A percentile compares a stretch with the other conserved stretches of the same genome.
These are phyloP conservation scores for Drosophila yooni DNA, from an alignment of 2,888 invertebrate species.

Conservation along the genomic window DNA sequence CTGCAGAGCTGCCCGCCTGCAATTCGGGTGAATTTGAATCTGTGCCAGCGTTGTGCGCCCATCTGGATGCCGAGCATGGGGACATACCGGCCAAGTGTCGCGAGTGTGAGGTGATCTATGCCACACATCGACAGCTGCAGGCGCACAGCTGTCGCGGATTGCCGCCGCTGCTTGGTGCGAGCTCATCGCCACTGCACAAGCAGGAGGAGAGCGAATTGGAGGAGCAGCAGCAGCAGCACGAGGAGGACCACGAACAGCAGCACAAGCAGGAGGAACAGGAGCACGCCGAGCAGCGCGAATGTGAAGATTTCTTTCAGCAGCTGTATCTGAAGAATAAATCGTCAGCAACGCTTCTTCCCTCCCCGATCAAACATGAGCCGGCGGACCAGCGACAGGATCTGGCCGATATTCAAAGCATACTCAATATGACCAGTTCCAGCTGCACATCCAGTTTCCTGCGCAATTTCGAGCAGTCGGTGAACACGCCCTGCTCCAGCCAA, in stretches of 20 bases:
- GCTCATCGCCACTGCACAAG: slow-evolving; percentile 61
- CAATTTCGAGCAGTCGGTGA: slow-evolving; percentile 86
- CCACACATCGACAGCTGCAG: slow-evolving; percentile 90
- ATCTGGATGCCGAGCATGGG: slow-evolving; percentile 89
- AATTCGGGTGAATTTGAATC: slow-evolving; percentile 87
- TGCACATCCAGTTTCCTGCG: slow-evolving; percentile 88
- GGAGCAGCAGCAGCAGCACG: slow-evolving; percentile 7
- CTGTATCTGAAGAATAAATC: slow-evolving; percentile 91
- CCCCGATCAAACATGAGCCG: slow-evolving; percentile 79
- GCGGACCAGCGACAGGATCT: slow-evolving; percentile 90
- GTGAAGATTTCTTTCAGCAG: slow-evolving; percentile 93
- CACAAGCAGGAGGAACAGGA: slow-evolving; percentile 3
- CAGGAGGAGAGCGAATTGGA: slow-evolving; percentile 40
- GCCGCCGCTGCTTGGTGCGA: slow-evolving; percentile 57
- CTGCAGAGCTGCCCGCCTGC: slow-evolving; percentile 87
- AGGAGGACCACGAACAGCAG: slow-evolving; percentile 39
- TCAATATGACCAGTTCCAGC: slow-evolving; percentile 89
- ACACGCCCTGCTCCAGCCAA: slow-evolving; percentile 84
- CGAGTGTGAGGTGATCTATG: slow-evolving; percentile 90
- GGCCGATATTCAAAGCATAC: slow-evolving; percentile 94
- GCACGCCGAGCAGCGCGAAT: slow-evolving; percentile 58
- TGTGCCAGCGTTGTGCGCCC: slow-evolving; percentile 87
- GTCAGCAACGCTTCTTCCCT: slow-evolving; percentile 83
- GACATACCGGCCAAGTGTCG: slow-evolving; percentile 89
- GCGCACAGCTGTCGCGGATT: slow-evolving; percentile 85